Conservation (phyloP, 2,888 invertebrate genomes). For the Cremastinae sp. region DNA sequence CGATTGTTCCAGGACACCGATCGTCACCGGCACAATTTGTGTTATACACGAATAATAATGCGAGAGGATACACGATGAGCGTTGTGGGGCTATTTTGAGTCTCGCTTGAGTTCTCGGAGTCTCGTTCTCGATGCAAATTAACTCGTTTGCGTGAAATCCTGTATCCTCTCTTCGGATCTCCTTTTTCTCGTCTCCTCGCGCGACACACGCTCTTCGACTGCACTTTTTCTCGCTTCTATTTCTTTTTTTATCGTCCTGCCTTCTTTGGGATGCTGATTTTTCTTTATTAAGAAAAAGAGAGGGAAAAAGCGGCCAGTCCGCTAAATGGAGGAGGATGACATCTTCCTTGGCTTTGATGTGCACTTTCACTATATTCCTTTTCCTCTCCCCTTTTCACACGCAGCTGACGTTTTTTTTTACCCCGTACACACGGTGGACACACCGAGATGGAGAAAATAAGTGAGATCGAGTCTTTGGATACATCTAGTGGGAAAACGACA, state of each 20-base stretch:
- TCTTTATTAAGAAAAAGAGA: conserved; percentile 45
- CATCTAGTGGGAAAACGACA: conserved; percentile 47
- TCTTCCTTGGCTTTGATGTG: conserved; percentile 63
- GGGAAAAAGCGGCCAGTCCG: conserved; percentile 17
- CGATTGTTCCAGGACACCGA: conserved; percentile 42
- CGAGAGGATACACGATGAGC: conserved; percentile 17
- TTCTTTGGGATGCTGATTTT: conserved; percentile 37
- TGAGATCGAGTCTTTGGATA: conserved; percentile 42
- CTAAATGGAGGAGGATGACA: conserved; percentile 39
- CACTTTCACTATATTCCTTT: conserved; percentile 64
- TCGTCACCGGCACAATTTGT: conserved; percentile 59
- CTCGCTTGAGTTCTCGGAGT: conserved; percentile 51
- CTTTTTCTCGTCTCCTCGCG: conserved; percentile 17
- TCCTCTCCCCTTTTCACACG: conserved; percentile 33
- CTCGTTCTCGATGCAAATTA: conserved; percentile 70
- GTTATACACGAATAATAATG: conserved; percentile 15
- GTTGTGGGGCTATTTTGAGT: conserved; percentile 33
- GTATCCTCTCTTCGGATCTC: conserved; percentile 52
- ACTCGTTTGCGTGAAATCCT: conserved; percentile 69
- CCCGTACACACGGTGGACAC: conserved; percentile 2
- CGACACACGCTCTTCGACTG: conserved; percentile 13
- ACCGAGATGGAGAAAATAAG: conserved; percentile 48
- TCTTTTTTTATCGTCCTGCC: conserved; percentile 55
- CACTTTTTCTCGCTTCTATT: conserved; percentile 45
- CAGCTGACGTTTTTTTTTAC: neutral